Conservation (phyloP, 2,113 vertebrate genomes). For the Pantherophis guttatus region DNA sequence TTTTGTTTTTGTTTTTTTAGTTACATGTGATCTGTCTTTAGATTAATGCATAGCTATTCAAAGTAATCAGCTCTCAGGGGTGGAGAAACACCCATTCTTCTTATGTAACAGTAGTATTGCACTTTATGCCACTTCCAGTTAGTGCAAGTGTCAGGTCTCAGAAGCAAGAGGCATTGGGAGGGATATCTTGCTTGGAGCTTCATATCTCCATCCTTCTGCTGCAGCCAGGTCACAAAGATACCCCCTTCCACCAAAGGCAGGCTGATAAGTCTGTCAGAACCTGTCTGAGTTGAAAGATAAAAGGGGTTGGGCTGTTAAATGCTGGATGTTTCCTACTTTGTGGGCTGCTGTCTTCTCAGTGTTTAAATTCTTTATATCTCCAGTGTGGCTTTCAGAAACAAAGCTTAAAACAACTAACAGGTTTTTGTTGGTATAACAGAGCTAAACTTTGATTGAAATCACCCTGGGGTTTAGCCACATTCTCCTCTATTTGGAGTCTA, state of each 20-base stretch:
- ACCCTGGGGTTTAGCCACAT: neutral
- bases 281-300: slow-evolving; percentile 56
- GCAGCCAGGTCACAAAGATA: slow-evolving; percentile 25
- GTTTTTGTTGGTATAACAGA: neutral
- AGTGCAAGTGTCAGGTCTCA: neutral
- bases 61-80: neutral
- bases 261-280: slow-evolving; percentile 20
- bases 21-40: slow-evolving; percentile 6
- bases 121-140: rapidly evolving
- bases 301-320: neutral
- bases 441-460: neutral
- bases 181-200: slow-evolving; percentile 16
- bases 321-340: neutral
- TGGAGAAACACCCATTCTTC: slow-evolving; percentile 25
- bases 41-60: rapidly evolving
- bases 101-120: neutral
- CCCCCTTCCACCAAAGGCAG: neutral
- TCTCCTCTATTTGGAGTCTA: neutral
- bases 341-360: neutral
- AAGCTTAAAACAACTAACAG: neutral
- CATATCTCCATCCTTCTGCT: slow-evolving; percentile 24
- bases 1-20: neutral
- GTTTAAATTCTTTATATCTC: neutral
- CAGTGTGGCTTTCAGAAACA: neutral
- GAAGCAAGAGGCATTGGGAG: rapidly evolving